Base-by-base conservation (phyloP, 2,797 vertebrate genomes). In the Siniperca obscura region DNA sequence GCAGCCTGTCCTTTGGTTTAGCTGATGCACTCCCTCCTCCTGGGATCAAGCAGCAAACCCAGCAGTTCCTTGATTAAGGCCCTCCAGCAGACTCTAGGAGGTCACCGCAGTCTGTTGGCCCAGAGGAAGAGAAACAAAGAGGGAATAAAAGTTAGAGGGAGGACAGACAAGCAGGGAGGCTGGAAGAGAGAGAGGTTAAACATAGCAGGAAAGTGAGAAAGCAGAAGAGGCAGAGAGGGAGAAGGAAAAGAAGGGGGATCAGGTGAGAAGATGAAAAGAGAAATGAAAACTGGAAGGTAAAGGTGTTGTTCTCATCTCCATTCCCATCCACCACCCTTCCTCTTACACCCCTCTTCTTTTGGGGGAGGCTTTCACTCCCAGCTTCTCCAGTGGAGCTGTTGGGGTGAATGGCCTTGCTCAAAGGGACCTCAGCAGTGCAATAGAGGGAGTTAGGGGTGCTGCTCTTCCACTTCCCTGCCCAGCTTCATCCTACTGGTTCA, bases 41-140 rank as follows among this genome's bases (percentile, higher is more conserved):
- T 2, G 0, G 36, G n/a, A 40, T 61, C 16, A 9, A 81, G 74
- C 71, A 78, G 66, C 65, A 77, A 80, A 80, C 81, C 76, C 85
- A 85, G 85, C 81, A 59, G 76, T 50, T 70, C 69, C 80, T 76
- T 59, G 65, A 81, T 50, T 79, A 76, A 88, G 52, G 70, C 87
- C 90, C 87, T 85, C 22, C 67, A 87, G 88, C 85, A 74, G 79
- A 82, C 74, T 86, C 17, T 2, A 72, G 52, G 83, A 82, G 42
- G 61, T 81, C 79, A 68, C 57, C 61, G 11, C 36, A 22, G 74
- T 59, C 42, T 66, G 65, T 50, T 69, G 74, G 84, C 76, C 67
- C 61, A 46, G 65, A 74, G 74, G 80, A 55, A 68, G 48, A 72
- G 46, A 75, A 77, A 66, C 27, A 73, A 82, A 87, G 57, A 65